Conservation (phyloP, 2,113 vertebrate species). For the Peromyscus maniculatus region DNA sequence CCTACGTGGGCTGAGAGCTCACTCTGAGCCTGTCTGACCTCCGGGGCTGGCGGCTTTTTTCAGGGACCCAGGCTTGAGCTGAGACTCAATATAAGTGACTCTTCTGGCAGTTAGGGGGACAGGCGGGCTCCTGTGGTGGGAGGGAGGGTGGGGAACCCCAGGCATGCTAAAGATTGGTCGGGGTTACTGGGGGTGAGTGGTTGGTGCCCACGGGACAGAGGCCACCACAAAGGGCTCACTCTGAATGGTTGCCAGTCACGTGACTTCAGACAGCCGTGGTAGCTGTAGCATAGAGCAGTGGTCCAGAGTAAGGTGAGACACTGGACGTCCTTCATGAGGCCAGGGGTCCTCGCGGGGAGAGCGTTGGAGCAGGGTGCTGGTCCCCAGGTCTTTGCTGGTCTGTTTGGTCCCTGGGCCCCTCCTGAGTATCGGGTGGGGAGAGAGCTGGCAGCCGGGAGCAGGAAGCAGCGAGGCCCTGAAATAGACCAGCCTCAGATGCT, state of each 20-base stretch:
- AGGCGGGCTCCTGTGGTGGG: accelerated
- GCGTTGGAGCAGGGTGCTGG: not conserved
- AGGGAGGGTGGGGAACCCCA: not conserved
- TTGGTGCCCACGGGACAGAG: not conserved
- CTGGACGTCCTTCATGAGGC: not conserved
- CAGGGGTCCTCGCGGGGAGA: too few relatives aligned
- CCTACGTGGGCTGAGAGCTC: not conserved
- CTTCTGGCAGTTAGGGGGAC: not conserved
- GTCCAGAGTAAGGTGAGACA: not conserved
- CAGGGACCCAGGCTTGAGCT: not conserved
- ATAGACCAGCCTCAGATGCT: slow-evolving; percentile 50
- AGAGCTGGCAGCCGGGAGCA: not conserved
- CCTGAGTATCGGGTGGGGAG: not conserved
- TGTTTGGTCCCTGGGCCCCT: not conserved
- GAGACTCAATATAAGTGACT: not conserved
- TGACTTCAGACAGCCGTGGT: not conserved
- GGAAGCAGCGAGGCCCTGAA: not conserved
- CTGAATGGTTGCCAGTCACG: not conserved
- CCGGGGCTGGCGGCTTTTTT: not conserved
- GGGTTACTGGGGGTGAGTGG: not conserved
- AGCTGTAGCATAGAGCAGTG: not conserved
- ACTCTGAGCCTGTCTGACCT: not conserved
- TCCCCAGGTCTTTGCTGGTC: accelerated
- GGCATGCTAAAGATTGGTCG: too few relatives aligned
- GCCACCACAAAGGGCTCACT: not conserved